phyloP scores from a whole-genome alignment of 2,797 vertebrate genomes.

The Poeciliopsis infans region DNA sequence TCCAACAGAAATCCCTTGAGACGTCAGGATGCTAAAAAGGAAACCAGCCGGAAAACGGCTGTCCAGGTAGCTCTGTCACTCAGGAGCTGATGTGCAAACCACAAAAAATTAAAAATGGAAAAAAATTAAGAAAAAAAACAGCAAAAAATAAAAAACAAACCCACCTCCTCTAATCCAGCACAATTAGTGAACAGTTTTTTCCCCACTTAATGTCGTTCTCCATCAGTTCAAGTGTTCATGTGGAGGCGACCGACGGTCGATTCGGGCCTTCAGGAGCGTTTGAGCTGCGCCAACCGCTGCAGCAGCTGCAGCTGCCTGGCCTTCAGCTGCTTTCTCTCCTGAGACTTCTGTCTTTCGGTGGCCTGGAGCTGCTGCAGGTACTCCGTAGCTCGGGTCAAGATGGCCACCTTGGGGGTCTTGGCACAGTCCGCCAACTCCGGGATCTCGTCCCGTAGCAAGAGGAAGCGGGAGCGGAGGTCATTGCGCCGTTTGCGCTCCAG shows the following conservation, averaged over 20 bases:
- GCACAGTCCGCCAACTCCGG: constrained; percentile 87
- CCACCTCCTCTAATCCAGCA: constrained; percentile 64
- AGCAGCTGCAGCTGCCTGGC: constrained; percentile 86
- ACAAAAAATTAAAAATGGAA: constrained; percentile 40
- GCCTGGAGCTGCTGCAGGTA: constrained; percentile 87
- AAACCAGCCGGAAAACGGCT: too few species aligned
- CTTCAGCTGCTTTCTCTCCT: constrained; percentile 90
- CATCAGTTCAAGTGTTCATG: constrained; percentile 32
- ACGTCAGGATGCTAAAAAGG: too few species aligned
- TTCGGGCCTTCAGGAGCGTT: constrained; percentile 74
- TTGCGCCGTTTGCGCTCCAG: constrained; percentile 91
- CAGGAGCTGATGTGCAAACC: constrained; percentile 83
- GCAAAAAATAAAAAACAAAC: constrained; percentile 33
- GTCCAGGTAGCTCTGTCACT: constrained; percentile 59
- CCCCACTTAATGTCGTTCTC: constrained; percentile 55
- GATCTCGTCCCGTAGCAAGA: constrained; percentile 89
- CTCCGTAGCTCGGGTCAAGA: constrained; percentile 89
- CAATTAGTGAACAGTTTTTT: constrained; percentile 69
- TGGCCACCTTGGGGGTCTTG: constrained; percentile 93
- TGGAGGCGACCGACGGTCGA: constrained; percentile 13
- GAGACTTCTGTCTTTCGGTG: constrained; percentile 84
- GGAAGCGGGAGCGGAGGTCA: constrained; percentile 90
- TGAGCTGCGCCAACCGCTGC: constrained; percentile 88
- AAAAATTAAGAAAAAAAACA: constrained; percentile 12
- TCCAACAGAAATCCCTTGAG: constrained; percentile 38